phyloP scores from a whole-genome alignment of 1,140 invertebrate species.

The Chironomus tepperi region DNA sequence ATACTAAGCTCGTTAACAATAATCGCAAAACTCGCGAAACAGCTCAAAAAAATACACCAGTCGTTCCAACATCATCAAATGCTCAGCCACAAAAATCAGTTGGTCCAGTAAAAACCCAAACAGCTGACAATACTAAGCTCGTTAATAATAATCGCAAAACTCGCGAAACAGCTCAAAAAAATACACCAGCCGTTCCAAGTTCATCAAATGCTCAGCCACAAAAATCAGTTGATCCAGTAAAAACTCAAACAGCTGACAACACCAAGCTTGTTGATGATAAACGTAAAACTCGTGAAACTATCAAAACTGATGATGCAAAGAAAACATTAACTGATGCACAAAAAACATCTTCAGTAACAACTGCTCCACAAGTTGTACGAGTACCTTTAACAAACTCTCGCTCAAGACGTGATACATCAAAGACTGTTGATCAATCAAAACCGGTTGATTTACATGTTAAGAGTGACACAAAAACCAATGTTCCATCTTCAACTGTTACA shows the following conservation, averaged over 20 bases:
- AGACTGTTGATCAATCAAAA: neutral
- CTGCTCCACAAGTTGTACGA: neutral
- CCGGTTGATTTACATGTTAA: neutral
- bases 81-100: neutral
- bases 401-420: neutral
- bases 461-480: neutral
- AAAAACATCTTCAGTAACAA: neutral
- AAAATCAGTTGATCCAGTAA: neutral
- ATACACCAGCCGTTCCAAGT: neutral
- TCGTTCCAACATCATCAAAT: neutral
- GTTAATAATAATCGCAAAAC: neutral
- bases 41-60: neutral
- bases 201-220: neutral
- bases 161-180: neutral
- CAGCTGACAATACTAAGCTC: neutral
- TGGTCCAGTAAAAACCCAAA: neutral
- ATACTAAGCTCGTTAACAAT: neutral
- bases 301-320: neutral
- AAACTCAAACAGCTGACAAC: neutral
- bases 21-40: neutral
- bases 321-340: neutral
- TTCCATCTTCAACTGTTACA: neutral
- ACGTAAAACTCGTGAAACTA: neutral
- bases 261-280: neutral
- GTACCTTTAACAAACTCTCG: neutral